Evolutionary conservation across 2,888 invertebrate species (phyloP), one percentile per base, ranked within the genome.

Genomic region (Taenaris catops): DNA sequence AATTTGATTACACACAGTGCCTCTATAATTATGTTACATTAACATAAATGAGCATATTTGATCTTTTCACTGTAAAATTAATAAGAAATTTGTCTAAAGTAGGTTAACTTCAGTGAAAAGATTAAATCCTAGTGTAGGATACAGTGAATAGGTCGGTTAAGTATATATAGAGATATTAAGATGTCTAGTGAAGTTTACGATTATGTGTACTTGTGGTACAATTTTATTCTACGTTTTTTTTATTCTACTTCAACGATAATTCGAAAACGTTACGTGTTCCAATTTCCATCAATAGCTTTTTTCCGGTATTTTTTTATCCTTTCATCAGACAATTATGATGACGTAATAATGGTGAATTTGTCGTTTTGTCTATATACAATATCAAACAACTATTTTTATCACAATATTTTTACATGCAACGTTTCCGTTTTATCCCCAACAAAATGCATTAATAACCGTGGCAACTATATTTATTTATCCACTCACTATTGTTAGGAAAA

Each of bases 1-100:
- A 69, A 75, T 27, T 41, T 65, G 79, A 81, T 80, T 74, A 87
- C 87, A 87, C 87, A 84, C 87, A 87, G 87, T 87, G 87, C 87
- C 87, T 87, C 87, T 87, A 80, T 76, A 83, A 80, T 86, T 87
- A 87, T 87, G 87, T 87, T 87, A 87, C 83, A 83, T 87, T 87
- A 87, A 87, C 86, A 86, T 87, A 84, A 84, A 84, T 81, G 86
- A 81, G 81, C 80, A 53, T 73, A 56, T 74, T 81, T 81, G 71
- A 50, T 75, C 69, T 78, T 79, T 76, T 75, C 74, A 78, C 76
- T 79, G 73, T 18, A 9, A 14, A 25, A 8, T 4, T 18, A 6
- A 6, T 27, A 27, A 19, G 23, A n/a, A 18, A 17, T 26, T 27
- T 38, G 19, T 28, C 19, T 23, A 29, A 34, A 29, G 14, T 36